A percentile compares a stretch with the other conserved stretches of the same genome.
Evolutionary conservation across 2,888 invertebrate genomes (phyloP).

Genomic region (Philereme transversata): DNA sequence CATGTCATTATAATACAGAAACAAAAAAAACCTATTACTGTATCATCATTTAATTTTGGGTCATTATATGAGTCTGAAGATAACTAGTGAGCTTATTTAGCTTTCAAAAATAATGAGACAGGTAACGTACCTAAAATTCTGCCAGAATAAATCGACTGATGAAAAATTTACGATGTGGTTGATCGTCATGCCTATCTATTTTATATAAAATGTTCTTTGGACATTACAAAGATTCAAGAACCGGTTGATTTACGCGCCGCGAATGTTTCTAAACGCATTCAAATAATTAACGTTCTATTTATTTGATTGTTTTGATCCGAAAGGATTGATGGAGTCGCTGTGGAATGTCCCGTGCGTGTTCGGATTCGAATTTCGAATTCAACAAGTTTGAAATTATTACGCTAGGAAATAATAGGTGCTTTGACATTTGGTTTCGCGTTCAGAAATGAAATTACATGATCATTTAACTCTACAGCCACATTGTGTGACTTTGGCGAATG

Average conservation of each 20-base stretch:
- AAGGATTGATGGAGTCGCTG: constrained; percentile 60
- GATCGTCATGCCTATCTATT: no score
- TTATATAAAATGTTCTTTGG: constrained; percentile 36
- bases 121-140: no score
- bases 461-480: no score
- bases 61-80: no score
- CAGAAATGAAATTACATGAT: not conserved
- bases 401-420: not conserved
- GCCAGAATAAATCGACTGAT: no score
- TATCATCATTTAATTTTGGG: no score
- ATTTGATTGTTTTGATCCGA: constrained; percentile 80
- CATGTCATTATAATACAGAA: no score
- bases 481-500: no score
- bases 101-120: no score
- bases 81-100: no score
- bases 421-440: not conserved
- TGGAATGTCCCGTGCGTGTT: constrained; percentile 24
- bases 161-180: no score
- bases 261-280: constrained; percentile 72
- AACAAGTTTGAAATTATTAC: constrained; percentile 11
- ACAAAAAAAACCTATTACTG: no score
- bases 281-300: constrained; percentile 79
- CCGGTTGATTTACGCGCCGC: constrained; percentile 73
- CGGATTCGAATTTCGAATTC: constrained; percentile 32
- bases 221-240: constrained; percentile 31